phyloP scores from a whole-genome alignment of 2,888 invertebrate species.

The Cerastis leucographa region DNA sequence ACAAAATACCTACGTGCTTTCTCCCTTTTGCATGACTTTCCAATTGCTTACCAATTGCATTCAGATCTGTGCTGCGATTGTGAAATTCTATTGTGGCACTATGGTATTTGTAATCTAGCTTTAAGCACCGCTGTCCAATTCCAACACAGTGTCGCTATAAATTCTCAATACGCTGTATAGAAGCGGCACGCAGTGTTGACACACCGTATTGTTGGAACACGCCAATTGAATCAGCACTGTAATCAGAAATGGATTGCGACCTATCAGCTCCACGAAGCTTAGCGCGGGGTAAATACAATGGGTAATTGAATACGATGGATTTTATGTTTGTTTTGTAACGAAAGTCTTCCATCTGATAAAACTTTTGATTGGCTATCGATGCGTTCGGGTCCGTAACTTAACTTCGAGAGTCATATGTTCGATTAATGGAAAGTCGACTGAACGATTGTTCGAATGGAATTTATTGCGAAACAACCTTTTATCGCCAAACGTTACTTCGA shows the following conservation, averaged over 20 bases:
- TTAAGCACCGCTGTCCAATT: conserved; percentile 50
- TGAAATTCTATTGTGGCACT: conserved; percentile 63
- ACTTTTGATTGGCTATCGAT: conserved; percentile 42
- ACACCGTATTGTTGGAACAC: conserved; percentile 58
- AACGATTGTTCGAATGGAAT: too few relatives aligned
- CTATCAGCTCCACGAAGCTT: conserved; percentile 63
- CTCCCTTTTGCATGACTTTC: conserved; percentile 32
- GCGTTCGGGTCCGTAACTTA: too few relatives aligned
- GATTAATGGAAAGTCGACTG: too few relatives aligned
- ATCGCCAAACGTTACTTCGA: too few relatives aligned
- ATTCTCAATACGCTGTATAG: conserved; percentile 55
- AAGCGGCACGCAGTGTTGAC: conserved; percentile 49
- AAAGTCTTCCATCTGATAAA: conserved; percentile 53
- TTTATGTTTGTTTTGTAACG: conserved; percentile 61
- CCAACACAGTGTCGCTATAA: conserved; percentile 56
- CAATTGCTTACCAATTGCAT: conserved; percentile 52
- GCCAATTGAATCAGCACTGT: conserved; percentile 63
- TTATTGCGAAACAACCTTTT: too few relatives aligned
- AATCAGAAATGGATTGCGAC: conserved; percentile 63
- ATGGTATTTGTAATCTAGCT: conserved; percentile 63
- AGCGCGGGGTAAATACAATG: conserved; percentile 72
- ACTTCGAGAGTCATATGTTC: too few relatives aligned
- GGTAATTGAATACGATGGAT: conserved; percentile 65
- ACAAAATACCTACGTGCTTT: neutral
- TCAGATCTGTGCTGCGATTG: conserved; percentile 53